These are phyloP conservation scores for Latrodectus geometricus DNA, from an alignment of 1,140 invertebrate genomes.

Conservation along the genomic window DNA sequence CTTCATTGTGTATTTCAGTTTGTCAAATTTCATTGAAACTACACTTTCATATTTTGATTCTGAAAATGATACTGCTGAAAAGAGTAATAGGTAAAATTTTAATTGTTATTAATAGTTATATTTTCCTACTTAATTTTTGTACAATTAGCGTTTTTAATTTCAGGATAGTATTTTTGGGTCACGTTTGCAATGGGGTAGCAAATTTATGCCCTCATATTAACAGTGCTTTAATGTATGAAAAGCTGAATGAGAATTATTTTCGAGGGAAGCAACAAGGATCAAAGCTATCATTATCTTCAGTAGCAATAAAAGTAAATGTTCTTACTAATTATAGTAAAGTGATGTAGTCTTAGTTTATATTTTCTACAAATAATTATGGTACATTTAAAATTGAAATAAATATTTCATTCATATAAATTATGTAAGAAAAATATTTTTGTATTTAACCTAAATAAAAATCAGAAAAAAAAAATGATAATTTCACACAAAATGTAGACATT, in stretches of 20 bases:
- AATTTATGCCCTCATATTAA: constrained; percentile 55
- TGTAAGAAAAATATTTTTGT: too few relatives aligned
- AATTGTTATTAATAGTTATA: background rate
- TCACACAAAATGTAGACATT: too few relatives aligned
- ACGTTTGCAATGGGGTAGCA: constrained; percentile 29
- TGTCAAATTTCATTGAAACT: constrained; percentile 41
- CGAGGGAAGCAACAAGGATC: background rate
- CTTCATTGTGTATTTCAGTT: background rate
- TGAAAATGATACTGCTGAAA: constrained; percentile 32
- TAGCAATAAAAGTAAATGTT: constrained; percentile 16
- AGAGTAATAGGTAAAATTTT: constrained; percentile 31
- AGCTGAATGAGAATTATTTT: background rate
- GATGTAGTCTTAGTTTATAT: too few relatives aligned
- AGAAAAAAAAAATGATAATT: too few relatives aligned
- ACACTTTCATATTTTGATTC: constrained; percentile 24
- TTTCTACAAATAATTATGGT: too few relatives aligned
- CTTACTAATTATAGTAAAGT: background rate
- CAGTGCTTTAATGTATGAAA: constrained; percentile 60
- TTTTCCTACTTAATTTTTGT: background rate
- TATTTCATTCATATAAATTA: too few relatives aligned
- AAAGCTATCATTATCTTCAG: background rate
- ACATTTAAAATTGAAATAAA: too few relatives aligned
- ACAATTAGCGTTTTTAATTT: background rate
- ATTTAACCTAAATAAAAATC: too few relatives aligned
- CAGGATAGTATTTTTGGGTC: constrained; percentile 57